phyloP scores from a whole-genome alignment of 2,113 vertebrate genomes.

The Cebus imitator region DNA sequence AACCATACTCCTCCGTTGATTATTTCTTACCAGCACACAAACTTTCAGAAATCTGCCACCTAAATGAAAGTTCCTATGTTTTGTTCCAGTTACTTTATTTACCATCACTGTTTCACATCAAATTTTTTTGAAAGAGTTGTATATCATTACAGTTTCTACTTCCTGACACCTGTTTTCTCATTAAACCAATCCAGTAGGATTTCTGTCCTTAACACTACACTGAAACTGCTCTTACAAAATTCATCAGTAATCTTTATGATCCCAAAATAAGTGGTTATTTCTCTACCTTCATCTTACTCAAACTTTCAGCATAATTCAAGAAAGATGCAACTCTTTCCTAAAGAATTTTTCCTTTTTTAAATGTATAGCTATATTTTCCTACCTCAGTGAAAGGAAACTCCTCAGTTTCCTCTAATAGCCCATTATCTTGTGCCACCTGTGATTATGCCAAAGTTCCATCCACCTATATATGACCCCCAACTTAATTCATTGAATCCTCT shows the following conservation, averaged over 20 bases:
- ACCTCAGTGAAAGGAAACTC: neutral
- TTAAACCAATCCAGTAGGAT: neutral
- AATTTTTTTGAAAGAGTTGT: neutral
- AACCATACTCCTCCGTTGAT: neutral
- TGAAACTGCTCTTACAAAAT: neutral
- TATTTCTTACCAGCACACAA: neutral
- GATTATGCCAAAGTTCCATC: neutral
- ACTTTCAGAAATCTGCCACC: neutral
- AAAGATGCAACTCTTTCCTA: neutral
- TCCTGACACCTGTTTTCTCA: neutral
- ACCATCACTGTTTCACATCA: neutral
- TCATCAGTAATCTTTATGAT: neutral
- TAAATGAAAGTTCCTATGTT: neutral
- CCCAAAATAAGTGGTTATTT: neutral
- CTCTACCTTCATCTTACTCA: neutral
- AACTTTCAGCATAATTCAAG: neutral
- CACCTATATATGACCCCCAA: neutral
- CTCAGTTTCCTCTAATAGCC: neutral
- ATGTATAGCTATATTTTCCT: neutral
- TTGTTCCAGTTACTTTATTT: neutral
- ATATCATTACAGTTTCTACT: neutral
- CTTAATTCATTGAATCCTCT: neutral
- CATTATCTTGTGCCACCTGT: neutral
- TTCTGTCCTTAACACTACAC: neutral
- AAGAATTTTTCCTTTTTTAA: neutral